phyloP scores from a whole-genome alignment of 2,888 invertebrate genomes.

The Poecilobothrus nobilitatus region DNA sequence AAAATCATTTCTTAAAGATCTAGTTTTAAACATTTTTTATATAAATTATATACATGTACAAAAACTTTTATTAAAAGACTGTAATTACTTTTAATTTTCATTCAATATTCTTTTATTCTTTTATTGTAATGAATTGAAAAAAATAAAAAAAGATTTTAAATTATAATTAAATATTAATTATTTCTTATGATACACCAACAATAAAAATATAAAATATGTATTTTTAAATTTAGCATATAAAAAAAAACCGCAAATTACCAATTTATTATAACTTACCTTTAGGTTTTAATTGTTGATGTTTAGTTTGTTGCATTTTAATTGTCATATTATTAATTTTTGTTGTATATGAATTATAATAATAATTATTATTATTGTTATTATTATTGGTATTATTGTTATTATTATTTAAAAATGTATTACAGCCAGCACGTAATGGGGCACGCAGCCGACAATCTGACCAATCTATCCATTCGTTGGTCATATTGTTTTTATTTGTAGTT shows the following conservation, averaged over 20 bases:
- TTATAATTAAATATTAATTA: too few relatives aligned
- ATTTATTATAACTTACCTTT: conserved; percentile 24
- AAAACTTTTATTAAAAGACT: too few relatives aligned
- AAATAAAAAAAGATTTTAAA: too few relatives aligned
- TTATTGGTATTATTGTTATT: conserved; percentile 31
- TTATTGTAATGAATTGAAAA: too few relatives aligned
- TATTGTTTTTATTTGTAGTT: conserved; percentile 21
- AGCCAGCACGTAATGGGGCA: conserved; percentile 36
- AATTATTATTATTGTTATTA: conserved; percentile 22
- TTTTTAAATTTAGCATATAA: too few relatives aligned
- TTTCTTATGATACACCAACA: too few relatives aligned
- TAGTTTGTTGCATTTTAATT: conserved; percentile 24
- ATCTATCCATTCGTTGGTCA: conserved; percentile 45
- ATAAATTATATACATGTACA: too few relatives aligned
- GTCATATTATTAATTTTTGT: conserved; percentile 19
- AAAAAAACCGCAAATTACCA: conserved; percentile 18
- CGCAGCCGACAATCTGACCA: conserved; percentile 41
- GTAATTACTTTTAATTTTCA: too few relatives aligned
- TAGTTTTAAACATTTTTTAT: too few relatives aligned
- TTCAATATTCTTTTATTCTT: too few relatives aligned
- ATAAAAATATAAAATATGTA: too few relatives aligned
- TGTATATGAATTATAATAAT: conserved; percentile 18
- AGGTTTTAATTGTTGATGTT: conserved; percentile 23
- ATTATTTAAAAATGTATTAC: conserved; percentile 30
- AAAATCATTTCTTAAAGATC: too few relatives aligned